Evolutionary conservation across 2,797 vertebrate species (phyloP), one percentile per base, ranked within the genome.

Genomic region (Melanotaenia trifasciata): DNA sequence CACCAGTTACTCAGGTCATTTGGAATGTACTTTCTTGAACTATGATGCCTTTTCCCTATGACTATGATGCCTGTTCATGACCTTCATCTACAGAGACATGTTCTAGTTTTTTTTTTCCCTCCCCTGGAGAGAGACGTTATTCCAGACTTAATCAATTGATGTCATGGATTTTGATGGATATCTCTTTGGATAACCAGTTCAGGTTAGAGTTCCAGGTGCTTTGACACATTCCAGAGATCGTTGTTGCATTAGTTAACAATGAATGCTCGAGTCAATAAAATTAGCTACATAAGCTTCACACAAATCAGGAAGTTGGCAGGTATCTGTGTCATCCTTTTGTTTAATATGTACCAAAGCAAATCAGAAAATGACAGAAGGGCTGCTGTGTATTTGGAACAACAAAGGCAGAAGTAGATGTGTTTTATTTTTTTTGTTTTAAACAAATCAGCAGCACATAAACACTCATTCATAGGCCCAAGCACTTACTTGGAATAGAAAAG

Each of bases 1-100:
- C 71, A 65, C 65, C 94, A 95, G 92, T 95, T 95, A 95, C 97
- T 98, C 96, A 96, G 97, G 97, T 97, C 94, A 95, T 93, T 94
- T 95, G 95, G 95, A 97, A 96, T 96, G 96, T 97, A 96, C 94
- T 86, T 60, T 83, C 81, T 80, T 89, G 88, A 92, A 95, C 95
- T 94, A 93, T 94, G 94, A 94, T 95, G 95, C 95, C 95, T 95
- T 50, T 95, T 88, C 87, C 94, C 94, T 89, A 92, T 93, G 90
- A 94, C 91, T 87, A 90, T 92, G 88, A 91, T 88, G 36, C 36
- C 36, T 38, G 38, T 40, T 40, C 38, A 40, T 14, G 13, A 14
- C 84, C 86, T 36, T 80, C 91, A 91, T 92, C 59, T 70, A 30
- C 59, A 62, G 71, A 92, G 94, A 94, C 89, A 94, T 94, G 94